Evolutionary conservation across 2,113 vertebrate species (phyloP), one percentile per base, ranked within the genome.

Genomic region (Eublepharis macularius): DNA sequence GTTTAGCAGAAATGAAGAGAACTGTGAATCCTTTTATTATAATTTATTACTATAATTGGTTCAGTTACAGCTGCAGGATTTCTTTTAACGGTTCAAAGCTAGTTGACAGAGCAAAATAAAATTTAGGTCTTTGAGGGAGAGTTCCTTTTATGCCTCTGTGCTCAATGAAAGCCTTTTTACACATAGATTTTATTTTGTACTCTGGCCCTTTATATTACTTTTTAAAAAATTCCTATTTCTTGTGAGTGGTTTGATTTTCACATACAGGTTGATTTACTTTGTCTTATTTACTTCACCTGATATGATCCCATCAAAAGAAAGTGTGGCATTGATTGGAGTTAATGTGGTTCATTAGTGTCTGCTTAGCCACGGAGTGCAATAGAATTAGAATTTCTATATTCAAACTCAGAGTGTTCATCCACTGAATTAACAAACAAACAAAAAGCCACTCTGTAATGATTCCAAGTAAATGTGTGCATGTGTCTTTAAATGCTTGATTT

Each of bases 31-130:
- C 60, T 86, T 88, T 78, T 14, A 87, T 76, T 78, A 90, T 88
- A 83, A 81, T 85, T 92, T 92, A 88, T 87, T 88, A 9, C 26
- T 88, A 7, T 76, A 78, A 88, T 91, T 94, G 85, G 47, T 24
- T 34, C 84, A 89, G 76, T 86, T 92, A 72, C 65, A 66, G 54
- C 21, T 85, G 74, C 13, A 45, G 54, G 21, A 90, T 11, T 87
- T 95, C 92, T 68, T 82, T 68, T 79, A 43, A 75, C 82, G 32
- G 88, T 86, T 92, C 82, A 87, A 63, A 82, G 32, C 82, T 93
- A 90, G 74, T 83, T 94, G 63, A 7, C 34, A 87, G 70, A 88
- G 90, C 94, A 63, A 93, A 65, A 41, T 84, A 89, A 90, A 92
- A 88, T 6, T 16, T 82, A 68, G 19, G 89, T 57, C 49, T 82